Percentiles rank a stretch among this genome's conserved stretches.
phyloP scores from a whole-genome alignment of 2,113 vertebrate species.

The human region GRCh38 chr4:149680001-149680500 shows the following conservation, averaged over 20 bases:
- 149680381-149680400: background rate
- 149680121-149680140: background rate
- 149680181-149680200: background rate
- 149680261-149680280: background rate
- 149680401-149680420: background rate
- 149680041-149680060: background rate
- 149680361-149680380: slow-evolving; percentile 10
- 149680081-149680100: background rate
- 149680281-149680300: background rate
- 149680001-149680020: slow-evolving; percentile 30
- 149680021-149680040: background rate
- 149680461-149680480: background rate
- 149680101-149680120: slow-evolving; percentile 11
- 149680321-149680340: slow-evolving; percentile 22
- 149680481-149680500: background rate
- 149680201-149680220: slow-evolving; percentile 40
- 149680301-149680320: background rate
- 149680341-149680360: background rate
- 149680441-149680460: background rate
- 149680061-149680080: slow-evolving; percentile 24
- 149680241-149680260: background rate
- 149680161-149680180: slow-evolving; percentile 41
- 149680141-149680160: slow-evolving; percentile 42
- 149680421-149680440: background rate
- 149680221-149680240: background rate